These are phyloP conservation scores for Drosophila siamana DNA, from an alignment of 2,888 invertebrate genomes.

Conservation along the genomic window DNA sequence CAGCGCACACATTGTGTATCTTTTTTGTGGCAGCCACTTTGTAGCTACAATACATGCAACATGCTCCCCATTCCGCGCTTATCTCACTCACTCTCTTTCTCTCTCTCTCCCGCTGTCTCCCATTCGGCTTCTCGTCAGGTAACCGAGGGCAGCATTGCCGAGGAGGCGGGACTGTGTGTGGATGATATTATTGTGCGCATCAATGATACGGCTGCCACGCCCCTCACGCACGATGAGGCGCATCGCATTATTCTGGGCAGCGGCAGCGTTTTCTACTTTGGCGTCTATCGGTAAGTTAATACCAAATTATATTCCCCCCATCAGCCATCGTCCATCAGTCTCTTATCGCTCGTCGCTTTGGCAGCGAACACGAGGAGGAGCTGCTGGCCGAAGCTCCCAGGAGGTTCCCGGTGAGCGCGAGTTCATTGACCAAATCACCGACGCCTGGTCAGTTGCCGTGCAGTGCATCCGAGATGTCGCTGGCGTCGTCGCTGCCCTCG, in stretches of 20 bases:
- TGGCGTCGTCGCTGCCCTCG: constrained; percentile 42
- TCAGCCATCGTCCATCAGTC: constrained; percentile 17
- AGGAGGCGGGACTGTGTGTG: constrained; percentile 91
- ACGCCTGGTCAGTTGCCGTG: constrained; percentile 37
- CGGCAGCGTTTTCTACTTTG: constrained; percentile 90
- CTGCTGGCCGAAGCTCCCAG: constrained; percentile 44
- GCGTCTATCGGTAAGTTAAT: constrained; percentile 82
- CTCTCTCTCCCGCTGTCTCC: no score
- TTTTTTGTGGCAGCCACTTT: constrained; percentile 14
- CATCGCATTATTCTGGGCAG: constrained; percentile 90
- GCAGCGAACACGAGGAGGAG: constrained; percentile 75
- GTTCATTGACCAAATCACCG: constrained; percentile 76
- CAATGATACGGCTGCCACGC: constrained; percentile 89
- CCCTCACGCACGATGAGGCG: constrained; percentile 91
- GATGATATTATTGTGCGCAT: constrained; percentile 94
- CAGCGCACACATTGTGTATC: constrained; percentile 33
- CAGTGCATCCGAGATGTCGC: constrained; percentile 31
- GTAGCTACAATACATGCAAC: not conserved
- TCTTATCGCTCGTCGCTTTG: not conserved
- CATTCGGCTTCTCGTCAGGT: constrained; percentile 90
- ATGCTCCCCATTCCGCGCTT: not conserved
- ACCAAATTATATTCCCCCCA: constrained; percentile 3
- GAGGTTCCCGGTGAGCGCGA: constrained; percentile 73
- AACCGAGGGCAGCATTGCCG: constrained; percentile 92
- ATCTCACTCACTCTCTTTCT: no score